These are phyloP conservation scores for Caenorhabditis macrosperma DNA, from an alignment of 2,888 invertebrate species.

Conservation along the genomic window DNA sequence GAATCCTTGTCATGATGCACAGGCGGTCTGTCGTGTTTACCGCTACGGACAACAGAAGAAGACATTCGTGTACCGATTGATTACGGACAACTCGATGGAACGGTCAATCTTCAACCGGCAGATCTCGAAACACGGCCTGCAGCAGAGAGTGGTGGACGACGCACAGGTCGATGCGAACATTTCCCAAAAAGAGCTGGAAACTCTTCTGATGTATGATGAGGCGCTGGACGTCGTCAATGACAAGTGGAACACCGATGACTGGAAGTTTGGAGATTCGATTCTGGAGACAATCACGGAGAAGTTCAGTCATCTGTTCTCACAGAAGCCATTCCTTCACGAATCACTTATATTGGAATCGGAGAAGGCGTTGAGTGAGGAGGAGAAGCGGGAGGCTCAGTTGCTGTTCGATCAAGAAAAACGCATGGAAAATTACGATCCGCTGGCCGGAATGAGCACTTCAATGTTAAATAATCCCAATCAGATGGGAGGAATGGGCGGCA, in stretches of 20 bases:
- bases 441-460: constrained; percentile 4
- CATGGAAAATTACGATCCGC: constrained; percentile 33
- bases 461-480: not conserved
- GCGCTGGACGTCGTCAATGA: constrained; percentile 58
- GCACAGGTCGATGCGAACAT: constrained; percentile 92
- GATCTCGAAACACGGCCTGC: constrained; percentile 98
- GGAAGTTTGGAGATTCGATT: constrained; percentile 70
- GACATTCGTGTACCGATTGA: constrained; percentile 95
- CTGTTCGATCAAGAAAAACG: constrained; percentile 64
- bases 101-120: constrained; percentile 98
- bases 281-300: constrained; percentile 59
- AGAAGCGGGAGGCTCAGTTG: constrained; percentile 73
- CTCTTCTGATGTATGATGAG: constrained; percentile 82
- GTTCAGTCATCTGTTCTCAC: constrained; percentile 48
- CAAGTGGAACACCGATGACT: constrained; percentile 59
- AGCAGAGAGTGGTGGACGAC: constrained; percentile 96
- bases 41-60: constrained; percentile 92
- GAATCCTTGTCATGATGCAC: constrained; percentile 93
- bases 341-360: constrained; percentile 75
- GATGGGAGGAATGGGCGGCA: not conserved
- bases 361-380: constrained; percentile 72
- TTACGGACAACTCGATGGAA: constrained; percentile 96
- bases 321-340: constrained; percentile 77
- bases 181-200: constrained; percentile 84
- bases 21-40: constrained; percentile 92